Evolutionary conservation across 2,797 vertebrate species (phyloP), one percentile per base, ranked within the genome.

Genomic region (Coreius guichenoti): DNA sequence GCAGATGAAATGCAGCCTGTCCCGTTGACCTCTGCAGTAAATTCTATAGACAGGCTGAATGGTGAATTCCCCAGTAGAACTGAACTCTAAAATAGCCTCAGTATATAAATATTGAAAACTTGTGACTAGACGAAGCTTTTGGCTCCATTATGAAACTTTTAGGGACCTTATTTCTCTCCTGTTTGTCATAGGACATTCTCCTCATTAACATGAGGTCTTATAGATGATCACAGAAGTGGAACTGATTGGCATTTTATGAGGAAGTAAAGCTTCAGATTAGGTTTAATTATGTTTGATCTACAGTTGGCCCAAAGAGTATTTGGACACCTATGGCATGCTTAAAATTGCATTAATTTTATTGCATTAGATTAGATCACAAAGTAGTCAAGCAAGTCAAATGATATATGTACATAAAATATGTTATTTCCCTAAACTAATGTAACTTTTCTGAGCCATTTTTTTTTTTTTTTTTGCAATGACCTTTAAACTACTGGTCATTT

Each of bases 11-110:
- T 83, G 74, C 80, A 85, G 81, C 33, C 79, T 80, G 82, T 82
- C 69, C 75, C 47, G 67, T 47, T 88, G 87, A 85, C 89, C 82
- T 87, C 80, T 88, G 81, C 86, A 86, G 81, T 87, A 89, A 86
- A 87, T 86, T 61, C 45, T 31, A 39, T 39, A 75, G 81, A 78
- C 80, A 77, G 19, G 70, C 75, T 79, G 47, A 78, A 82, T 5
- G 23, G 31, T 51, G 83, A 54, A 83, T 83, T 83, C 21, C 54
- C 75, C 75, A 43, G 54, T 39, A 77, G 23, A 77, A 26, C 75
- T 76, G 81, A 76, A 67, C 69, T 80, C 82, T 83, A 65, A 76
- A 58, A 80, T 87, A 75, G 68, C 58, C 74, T 36, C 17, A 82
- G 51, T 85, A 65, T 65, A 85, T 85, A 82, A 89, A 89, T 87